Conservation (phyloP, 2,113 vertebrate species). For the Alethe castanea region DNA sequence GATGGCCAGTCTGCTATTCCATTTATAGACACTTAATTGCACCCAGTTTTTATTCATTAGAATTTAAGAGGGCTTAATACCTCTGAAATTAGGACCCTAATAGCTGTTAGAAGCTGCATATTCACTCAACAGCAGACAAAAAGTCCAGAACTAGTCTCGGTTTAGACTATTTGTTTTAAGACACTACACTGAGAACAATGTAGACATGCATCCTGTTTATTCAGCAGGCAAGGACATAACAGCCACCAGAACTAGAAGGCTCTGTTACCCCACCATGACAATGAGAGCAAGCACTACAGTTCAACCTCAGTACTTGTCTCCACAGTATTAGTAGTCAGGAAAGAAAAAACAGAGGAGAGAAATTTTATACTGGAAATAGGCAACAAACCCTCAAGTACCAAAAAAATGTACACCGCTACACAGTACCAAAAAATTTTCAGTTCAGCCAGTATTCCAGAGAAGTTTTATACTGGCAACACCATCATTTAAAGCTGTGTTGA, state of each 20-base stretch:
- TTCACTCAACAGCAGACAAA: not conserved
- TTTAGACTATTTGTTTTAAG: constrained; percentile 5
- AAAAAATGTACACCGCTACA: not conserved
- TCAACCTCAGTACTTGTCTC: not conserved
- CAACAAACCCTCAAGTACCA: not conserved
- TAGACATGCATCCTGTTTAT: constrained; percentile 46
- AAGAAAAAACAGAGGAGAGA: not conserved
- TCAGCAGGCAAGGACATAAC: not conserved
- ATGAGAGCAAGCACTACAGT: not conserved
- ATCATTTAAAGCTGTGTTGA: not conserved
- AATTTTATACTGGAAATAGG: not conserved
- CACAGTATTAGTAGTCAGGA: not conserved
- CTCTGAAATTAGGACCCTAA: not conserved
- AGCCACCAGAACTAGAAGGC: not conserved
- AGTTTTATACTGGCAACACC: not conserved
- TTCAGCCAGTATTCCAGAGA: not conserved
- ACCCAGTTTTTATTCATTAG: not conserved
- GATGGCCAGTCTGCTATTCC: not conserved
- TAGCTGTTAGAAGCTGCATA: not conserved
- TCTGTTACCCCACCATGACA: not conserved
- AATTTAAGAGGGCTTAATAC: not conserved
- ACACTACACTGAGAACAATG: constrained; percentile 19
- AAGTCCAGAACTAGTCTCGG: not conserved
- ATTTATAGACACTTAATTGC: constrained; percentile 2
- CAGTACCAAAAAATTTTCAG: not conserved